phyloP scores from a whole-genome alignment of 2,797 vertebrate species.

The Cynopterus sphinx region DNA sequence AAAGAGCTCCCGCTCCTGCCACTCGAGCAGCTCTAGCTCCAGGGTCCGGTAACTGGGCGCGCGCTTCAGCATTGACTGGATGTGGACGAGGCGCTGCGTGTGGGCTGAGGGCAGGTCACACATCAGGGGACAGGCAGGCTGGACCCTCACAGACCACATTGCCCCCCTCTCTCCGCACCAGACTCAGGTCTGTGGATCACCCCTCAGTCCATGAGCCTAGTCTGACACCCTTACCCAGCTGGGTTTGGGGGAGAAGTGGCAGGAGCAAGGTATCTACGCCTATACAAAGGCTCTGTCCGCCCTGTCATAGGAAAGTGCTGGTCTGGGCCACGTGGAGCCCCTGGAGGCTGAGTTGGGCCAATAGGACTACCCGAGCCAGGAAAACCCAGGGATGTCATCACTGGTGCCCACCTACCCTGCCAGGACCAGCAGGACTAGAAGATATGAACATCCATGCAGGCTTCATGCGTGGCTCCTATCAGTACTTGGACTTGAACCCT shows the following conservation, averaged over 20 bases:
- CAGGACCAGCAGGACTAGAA: background rate
- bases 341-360: background rate
- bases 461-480: background rate
- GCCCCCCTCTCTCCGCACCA: too few species aligned
- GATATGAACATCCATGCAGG: background rate
- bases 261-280: background rate
- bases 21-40: slow-evolving; percentile 98
- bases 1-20: slow-evolving; percentile 98
- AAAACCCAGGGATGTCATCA: background rate
- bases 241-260: background rate
- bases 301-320: background rate
- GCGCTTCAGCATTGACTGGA: slow-evolving; percentile 95
- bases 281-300: background rate
- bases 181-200: background rate
- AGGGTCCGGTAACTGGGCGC: slow-evolving; percentile 98
- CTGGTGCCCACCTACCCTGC: background rate
- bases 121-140: background rate
- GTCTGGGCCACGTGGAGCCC: background rate
- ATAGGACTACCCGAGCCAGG: background rate
- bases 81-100: slow-evolving; percentile 95
- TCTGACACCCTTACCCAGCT: background rate
- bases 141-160: background rate
- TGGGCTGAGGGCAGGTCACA: slow-evolving; percentile 87
- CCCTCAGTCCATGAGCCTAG: background rate
- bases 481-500: background rate